phyloP scores from a whole-genome alignment of 2,113 vertebrate genomes.

The Deroptyus accipitrinus region DNA sequence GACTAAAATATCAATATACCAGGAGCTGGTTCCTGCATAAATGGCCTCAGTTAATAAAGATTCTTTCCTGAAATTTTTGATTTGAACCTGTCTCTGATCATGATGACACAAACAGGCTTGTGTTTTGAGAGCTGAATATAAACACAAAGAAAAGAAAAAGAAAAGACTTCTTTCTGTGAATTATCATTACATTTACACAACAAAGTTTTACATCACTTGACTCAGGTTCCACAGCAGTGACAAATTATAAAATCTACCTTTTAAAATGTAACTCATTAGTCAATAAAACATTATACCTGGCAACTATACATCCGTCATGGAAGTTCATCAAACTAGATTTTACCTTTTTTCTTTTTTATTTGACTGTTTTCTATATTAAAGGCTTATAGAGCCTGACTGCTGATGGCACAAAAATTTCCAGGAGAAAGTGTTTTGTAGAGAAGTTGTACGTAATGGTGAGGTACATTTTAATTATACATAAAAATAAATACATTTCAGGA shows the following conservation, averaged over 20 bases:
- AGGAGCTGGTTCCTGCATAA: not conserved
- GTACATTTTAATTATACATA: not conserved
- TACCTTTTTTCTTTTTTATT: not conserved
- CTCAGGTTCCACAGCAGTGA: not conserved
- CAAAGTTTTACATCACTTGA: not conserved
- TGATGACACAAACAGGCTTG: not conserved
- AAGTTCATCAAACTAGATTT: not conserved
- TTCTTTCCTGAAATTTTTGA: not conserved
- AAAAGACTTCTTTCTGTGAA: not conserved
- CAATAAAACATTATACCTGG: not conserved
- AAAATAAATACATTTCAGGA: not conserved
- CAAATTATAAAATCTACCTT: not conserved
- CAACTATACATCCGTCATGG: not conserved
- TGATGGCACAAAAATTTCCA: not conserved
- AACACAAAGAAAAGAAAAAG: not conserved
- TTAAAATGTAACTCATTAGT: not conserved
- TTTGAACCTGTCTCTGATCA: not conserved
- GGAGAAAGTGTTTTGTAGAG: not conserved
- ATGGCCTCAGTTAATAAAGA: not conserved
- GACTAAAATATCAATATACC: not conserved
- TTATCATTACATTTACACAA: not conserved
- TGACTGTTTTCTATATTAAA: not conserved
- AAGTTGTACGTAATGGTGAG: not conserved
- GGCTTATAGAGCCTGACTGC: not conserved
- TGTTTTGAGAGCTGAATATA: not conserved